Percentiles rank a stretch among this genome's conserved stretches.
These are phyloP conservation scores for Asbolus verrucosus DNA, from an alignment of 1,140 invertebrate genomes.

Conservation along the genomic window DNA sequence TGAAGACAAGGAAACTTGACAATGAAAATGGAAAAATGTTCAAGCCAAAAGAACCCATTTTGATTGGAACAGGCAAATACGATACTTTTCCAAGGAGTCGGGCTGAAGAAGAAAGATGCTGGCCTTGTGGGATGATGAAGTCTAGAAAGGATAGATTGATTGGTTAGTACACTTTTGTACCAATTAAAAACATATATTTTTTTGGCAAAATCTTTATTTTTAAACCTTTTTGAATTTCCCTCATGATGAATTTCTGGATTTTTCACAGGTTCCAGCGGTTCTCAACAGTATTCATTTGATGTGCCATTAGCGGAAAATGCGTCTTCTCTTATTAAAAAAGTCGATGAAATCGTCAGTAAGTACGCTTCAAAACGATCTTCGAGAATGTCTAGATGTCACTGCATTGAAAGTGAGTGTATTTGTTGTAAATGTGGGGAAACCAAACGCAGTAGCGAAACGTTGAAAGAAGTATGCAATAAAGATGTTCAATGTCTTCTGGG, in stretches of 20 bases:
- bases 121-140: conserved; percentile 5
- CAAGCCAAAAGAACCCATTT: conserved; percentile 3
- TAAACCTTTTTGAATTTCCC: too few species aligned
- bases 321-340: neutral
- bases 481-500: too few species aligned
- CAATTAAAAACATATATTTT: too few species aligned
- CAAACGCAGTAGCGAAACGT: too few species aligned
- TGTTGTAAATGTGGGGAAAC: too few species aligned
- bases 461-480: too few species aligned
- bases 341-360: neutral
- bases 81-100: conserved; percentile 13
- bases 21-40: neutral
- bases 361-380: neutral
- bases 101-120: neutral
- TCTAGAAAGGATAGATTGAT: neutral
- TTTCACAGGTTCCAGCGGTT: neutral
- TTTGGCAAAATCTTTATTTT: too few species aligned
- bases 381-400: too few species aligned
- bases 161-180: too few species aligned
- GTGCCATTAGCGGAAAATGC: neutral
- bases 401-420: too few species aligned
- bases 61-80: conserved; percentile 2
- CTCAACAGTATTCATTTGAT: neutral
- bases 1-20: conserved; percentile 40
- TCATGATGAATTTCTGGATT: too few species aligned